phyloP scores from a whole-genome alignment of 2,888 invertebrate genomes.

The Catocala nupta region DNA sequence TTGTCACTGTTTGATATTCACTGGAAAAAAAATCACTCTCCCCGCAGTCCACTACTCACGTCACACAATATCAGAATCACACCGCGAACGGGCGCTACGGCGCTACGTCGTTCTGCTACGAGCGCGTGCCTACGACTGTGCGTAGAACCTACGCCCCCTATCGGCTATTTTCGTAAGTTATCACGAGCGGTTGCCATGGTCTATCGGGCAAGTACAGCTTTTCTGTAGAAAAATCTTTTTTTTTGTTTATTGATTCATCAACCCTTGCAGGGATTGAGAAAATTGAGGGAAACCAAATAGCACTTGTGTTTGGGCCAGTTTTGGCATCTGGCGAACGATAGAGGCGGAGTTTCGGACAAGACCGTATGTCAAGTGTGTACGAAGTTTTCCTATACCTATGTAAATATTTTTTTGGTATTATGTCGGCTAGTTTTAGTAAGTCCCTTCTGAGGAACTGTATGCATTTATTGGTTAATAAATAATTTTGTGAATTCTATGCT shows the following conservation, averaged over 20 bases:
- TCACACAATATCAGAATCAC: slow-evolving; percentile 34
- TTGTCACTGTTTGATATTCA: slow-evolving; percentile 36
- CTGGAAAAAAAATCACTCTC: slow-evolving; percentile 42
- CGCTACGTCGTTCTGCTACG: slow-evolving; percentile 56
- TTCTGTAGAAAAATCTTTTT: slow-evolving; percentile 23
- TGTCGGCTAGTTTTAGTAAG: no score
- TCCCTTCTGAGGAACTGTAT: no score
- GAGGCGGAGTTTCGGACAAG: slow-evolving; percentile 28
- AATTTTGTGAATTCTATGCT: no score
- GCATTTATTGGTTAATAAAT: no score
- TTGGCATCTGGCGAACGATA: slow-evolving; percentile 25
- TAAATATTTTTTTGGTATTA: background rate
- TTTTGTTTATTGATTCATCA: slow-evolving; percentile 48
- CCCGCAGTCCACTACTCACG: slow-evolving; percentile 40
- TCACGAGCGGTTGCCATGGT: slow-evolving; percentile 47
- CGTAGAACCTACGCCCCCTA: slow-evolving; percentile 58
- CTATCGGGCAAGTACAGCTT: slow-evolving; percentile 53
- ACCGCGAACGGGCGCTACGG: slow-evolving; percentile 22
- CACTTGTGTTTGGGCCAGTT: slow-evolving; percentile 30
- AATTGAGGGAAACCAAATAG: slow-evolving; percentile 46
- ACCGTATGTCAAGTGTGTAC: slow-evolving; percentile 17
- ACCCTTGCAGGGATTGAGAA: slow-evolving; percentile 31
- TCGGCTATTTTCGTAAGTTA: slow-evolving; percentile 51
- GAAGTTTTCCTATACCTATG: background rate
- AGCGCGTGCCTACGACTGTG: slow-evolving; percentile 59